Percentiles rank a stretch among this genome's conserved stretches.
These are phyloP conservation scores for Choloepus hoffmanni DNA, from an alignment of 2,113 vertebrate genomes.

Conservation along the genomic window DNA sequence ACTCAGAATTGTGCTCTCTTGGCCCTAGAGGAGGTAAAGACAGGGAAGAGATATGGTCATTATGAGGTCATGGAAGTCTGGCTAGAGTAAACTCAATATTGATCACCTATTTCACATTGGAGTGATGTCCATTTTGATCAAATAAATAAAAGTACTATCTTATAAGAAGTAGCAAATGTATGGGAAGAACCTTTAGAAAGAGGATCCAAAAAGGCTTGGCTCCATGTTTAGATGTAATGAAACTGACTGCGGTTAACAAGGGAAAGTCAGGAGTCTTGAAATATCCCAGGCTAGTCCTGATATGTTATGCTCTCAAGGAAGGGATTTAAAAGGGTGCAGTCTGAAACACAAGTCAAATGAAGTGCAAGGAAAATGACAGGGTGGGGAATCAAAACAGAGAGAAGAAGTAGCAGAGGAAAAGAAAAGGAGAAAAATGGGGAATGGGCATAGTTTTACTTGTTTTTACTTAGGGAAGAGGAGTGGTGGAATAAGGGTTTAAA, in stretches of 20 bases:
- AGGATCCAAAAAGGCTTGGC: rapidly evolving
- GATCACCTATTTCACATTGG: neutral
- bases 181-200: neutral
- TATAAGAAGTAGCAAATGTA: too few species aligned
- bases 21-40: neutral
- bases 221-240: neutral
- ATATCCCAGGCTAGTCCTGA: neutral
- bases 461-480: neutral
- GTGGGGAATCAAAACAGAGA: neutral
- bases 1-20: neutral
- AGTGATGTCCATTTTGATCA: neutral
- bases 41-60: rapidly evolving
- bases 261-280: neutral
- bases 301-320: neutral
- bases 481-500: neutral
- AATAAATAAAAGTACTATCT: neutral
- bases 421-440: neutral
- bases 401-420: neutral
- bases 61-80: neutral
- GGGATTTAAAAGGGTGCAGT: neutral
- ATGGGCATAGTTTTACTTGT: neutral
- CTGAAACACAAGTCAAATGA: too few species aligned
- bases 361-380: neutral
- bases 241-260: neutral
- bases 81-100: neutral